Evolutionary conservation across 1,140 invertebrate genomes (phyloP), one percentile per base, ranked within the genome.

Genomic region (Zaprionus tsacasi): DNA sequence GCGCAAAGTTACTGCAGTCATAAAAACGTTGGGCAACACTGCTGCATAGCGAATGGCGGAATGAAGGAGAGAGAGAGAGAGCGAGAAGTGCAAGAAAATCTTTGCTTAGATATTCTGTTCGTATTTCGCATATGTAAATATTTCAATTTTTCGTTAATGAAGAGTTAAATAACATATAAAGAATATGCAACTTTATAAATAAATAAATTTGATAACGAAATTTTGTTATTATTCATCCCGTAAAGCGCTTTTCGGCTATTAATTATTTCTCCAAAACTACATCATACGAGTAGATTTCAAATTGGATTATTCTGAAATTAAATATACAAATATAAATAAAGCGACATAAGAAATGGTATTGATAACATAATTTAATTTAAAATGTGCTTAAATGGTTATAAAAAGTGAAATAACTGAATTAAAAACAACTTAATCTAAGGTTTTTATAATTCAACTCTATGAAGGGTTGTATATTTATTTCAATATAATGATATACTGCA

Each of bases 1-100:
- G 85, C 72, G 78, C 68, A 89, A 89, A 89, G 85, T 90, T 89
- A 89, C 85, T 89, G 85, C 85, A 89, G 85, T 89, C 85, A 89
- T 89, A 89, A 89, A 89, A 89, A 73, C 82, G 73, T 70, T 88
- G 82, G 68, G 57, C 81, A 79, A 79, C 76, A 61, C 66, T 36
- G 55, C 30, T 33, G 30, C 48, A 50, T 11, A 57, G 30, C 11
- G 17, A 21, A 50, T 11, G 40, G 21, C 7, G 17, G 8, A 5
- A 10, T 30, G 54, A 54, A 13, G 21, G 27, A 21, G 12, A 48
- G 40, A 36, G 6, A 56, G 15, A 30, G 15, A 17, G 3, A 13
- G 59, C n/a, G n/a, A n/a, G n/a, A n/a, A 63, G 33, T 33, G 30
- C 0, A 11, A 8, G 7, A 15, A 10, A 8, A 12, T 25, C 11